Evolutionary conservation across 2,888 invertebrate species (phyloP).

Genomic region (Entomobrya multifasciata): DNA sequence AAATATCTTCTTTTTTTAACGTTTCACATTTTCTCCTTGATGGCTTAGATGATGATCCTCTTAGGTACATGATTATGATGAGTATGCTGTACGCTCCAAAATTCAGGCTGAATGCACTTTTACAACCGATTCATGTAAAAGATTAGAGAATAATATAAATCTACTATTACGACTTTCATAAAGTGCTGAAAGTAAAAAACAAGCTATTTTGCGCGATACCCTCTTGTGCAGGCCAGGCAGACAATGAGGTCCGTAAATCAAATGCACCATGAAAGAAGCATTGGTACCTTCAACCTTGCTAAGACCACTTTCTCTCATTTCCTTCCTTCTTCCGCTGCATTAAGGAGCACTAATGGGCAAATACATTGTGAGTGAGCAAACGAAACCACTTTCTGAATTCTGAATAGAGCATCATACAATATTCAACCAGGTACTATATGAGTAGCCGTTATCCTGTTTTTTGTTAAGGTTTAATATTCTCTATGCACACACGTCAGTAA

Average conservation of each 20-base stretch:
- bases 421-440: neutral
- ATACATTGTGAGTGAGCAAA: neutral
- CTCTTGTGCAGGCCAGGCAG: slow-evolving; percentile 5
- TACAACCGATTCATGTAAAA: neutral
- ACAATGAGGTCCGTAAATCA: slow-evolving; percentile 56
- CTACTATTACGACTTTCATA: neutral
- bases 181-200: neutral
- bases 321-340: slow-evolving; percentile 60
- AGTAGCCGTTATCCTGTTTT: slow-evolving; percentile 7
- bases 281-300: no score
- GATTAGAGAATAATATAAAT: neutral
- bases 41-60: no score
- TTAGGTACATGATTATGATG: neutral
- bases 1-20: neutral
- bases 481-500: neutral
- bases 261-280: slow-evolving; percentile 46
- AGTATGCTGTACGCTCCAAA: neutral
- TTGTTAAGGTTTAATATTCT: neutral
- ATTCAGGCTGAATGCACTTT: neutral
- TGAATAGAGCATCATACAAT: neutral
- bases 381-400: slow-evolving; percentile 1
- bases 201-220: neutral
- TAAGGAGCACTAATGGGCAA: slow-evolving; percentile 57
- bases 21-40: neutral
- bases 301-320: slow-evolving; percentile 56